Percentiles rank a stretch among this genome's conserved stretches.
Evolutionary conservation across 2,888 invertebrate species (phyloP).

Genomic region (Euzetes globulus): DNA sequence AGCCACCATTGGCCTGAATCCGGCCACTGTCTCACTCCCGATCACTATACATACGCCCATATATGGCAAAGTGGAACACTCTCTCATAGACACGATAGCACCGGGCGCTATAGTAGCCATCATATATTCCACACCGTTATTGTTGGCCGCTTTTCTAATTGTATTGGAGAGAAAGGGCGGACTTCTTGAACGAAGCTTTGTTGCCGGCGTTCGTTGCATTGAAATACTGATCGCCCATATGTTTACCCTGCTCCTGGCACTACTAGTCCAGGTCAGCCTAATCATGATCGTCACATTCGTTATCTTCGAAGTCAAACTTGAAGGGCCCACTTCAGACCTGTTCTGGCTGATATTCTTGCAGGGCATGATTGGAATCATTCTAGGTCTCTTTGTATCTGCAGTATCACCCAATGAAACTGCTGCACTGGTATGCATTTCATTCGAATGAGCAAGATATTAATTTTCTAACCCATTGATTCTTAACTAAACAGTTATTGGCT

Average conservation of each 20-base stretch:
- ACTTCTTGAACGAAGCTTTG: slow-evolving; percentile 31
- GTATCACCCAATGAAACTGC: slow-evolving; percentile 24
- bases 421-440: slow-evolving; percentile 29
- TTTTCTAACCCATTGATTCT: background rate
- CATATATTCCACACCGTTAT: slow-evolving; percentile 29
- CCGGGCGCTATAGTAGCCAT: slow-evolving; percentile 31
- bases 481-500: slow-evolving; percentile 25
- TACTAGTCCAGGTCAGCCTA: slow-evolving; percentile 19
- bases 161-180: slow-evolving; percentile 28
- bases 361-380: slow-evolving; percentile 18
- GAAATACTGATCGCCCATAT: slow-evolving; percentile 29
- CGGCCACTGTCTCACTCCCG: slow-evolving; percentile 23
- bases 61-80: background rate
- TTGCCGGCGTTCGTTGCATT: background rate
- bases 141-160: slow-evolving; percentile 22
- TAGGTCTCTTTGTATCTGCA: slow-evolving; percentile 29
- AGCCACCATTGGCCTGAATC: slow-evolving; percentile 20
- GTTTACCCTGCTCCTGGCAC: slow-evolving; percentile 3
- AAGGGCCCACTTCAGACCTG: slow-evolving; percentile 1
- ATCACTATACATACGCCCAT: background rate
- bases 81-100: background rate
- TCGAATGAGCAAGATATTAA: background rate
- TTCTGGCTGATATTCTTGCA: slow-evolving; percentile 17
- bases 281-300: slow-evolving; percentile 23
- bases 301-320: slow-evolving; percentile 19